Evolutionary conservation across 2,113 vertebrate genomes (phyloP).

Genomic region (Tricholaema leucomelas): DNA sequence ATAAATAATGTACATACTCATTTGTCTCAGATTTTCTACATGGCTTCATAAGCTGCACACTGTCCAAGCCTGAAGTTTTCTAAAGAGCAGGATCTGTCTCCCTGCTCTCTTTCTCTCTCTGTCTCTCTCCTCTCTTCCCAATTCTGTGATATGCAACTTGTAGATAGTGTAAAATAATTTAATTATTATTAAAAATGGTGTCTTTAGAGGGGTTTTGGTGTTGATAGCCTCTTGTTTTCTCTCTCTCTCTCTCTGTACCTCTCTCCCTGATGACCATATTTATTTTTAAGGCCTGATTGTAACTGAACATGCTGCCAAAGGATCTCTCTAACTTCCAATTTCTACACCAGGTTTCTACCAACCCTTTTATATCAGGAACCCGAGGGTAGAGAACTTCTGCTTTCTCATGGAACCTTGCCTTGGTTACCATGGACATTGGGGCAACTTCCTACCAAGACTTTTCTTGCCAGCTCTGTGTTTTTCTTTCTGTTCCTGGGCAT

Average conservation of each 20-base stretch:
- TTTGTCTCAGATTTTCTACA: slow-evolving; percentile 74
- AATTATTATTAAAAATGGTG: slow-evolving; percentile 63
- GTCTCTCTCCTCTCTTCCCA: slow-evolving; percentile 14
- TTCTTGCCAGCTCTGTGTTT: not conserved
- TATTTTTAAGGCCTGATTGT: slow-evolving; percentile 77
- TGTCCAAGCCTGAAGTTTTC: slow-evolving; percentile 58
- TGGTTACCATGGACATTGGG: slow-evolving; percentile 10
- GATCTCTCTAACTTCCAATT: slow-evolving; percentile 67
- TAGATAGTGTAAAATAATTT: slow-evolving; percentile 74
- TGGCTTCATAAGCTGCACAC: slow-evolving; percentile 37
- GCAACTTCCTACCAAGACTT: slow-evolving; percentile 37
- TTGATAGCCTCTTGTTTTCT: slow-evolving; percentile 19
- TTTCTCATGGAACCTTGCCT: slow-evolving; percentile 52
- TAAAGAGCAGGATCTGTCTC: slow-evolving; percentile 57
- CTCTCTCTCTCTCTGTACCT: slow-evolving; percentile 48
- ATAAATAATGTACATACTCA: slow-evolving; percentile 75
- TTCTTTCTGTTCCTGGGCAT: not conserved
- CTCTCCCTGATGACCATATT: slow-evolving; percentile 71
- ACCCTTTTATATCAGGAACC: slow-evolving; percentile 68
- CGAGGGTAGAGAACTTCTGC: slow-evolving; percentile 41
- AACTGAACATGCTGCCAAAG: slow-evolving; percentile 78
- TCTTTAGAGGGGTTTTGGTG: slow-evolving; percentile 56
- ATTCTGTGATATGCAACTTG: slow-evolving; percentile 60
- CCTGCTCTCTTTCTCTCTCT: not conserved
- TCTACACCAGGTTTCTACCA: slow-evolving; percentile 67